Base-by-base conservation (phyloP, 2,113 vertebrate species). In the Ceuthmochares aereus region DNA sequence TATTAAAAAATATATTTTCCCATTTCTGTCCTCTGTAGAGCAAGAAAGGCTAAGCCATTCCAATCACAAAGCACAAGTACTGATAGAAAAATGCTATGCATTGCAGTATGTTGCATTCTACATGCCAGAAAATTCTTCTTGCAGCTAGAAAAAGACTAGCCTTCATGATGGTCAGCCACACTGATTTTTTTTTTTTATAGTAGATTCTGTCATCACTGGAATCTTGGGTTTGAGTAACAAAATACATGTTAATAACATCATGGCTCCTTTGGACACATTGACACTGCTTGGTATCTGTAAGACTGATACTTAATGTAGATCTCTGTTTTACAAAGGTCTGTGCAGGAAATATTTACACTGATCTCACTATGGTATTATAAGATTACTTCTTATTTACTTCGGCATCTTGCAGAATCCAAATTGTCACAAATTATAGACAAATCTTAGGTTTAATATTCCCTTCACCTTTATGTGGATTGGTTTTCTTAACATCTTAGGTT, bases 401-500 rank as follows among this genome's bases (percentile, higher is more conserved):
- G 34, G 45, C 27, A 80, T 55, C 82, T 78, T 58, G 9, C 58
- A 37, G 43, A 58, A 69, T 27, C 8, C 12, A 52, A 52, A 64
- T 52, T 77, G 22, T 60, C 54, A 68, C 4, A 34, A 49, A 60
- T 72, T 63, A 73, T 4, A 3, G 18, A 56, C 26, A 52, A 32
- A 83, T 64, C 27, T 49, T 56, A 36, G 11, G 14, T 58, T 68
- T 78, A 54, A 36, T 47, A 69, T 26, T 84, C 13, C 12, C 67
- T 69, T 86, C 26, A 51, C 27, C 16, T 52, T 74, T 67, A 55
- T 6, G 4, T 43, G 36, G 22, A 59, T 76, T 60, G 12, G 75
- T 98, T 98, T 96, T 42, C 90, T 96, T 75, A 98, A 37, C 18
- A 95, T 45, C 27, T 94, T 55, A 13, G 88, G 73, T 69, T 96